These are phyloP conservation scores for Polyommatus icarus DNA, from an alignment of 2,888 invertebrate species.

Conservation along the genomic window DNA sequence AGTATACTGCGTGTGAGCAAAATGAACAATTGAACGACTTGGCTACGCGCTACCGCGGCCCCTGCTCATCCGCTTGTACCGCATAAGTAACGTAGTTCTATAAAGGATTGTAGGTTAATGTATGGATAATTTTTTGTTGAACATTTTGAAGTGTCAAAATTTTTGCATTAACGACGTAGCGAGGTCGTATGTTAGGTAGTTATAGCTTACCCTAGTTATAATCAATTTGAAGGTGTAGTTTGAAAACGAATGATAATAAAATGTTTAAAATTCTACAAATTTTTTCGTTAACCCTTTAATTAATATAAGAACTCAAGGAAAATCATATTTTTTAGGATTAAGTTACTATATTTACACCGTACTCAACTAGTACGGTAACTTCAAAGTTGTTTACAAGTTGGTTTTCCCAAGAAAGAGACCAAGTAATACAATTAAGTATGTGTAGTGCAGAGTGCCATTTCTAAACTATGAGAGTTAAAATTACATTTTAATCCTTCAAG, in stretches of 20 bases:
- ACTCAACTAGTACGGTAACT: too few species aligned
- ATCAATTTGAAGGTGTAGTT: slow-evolving; percentile 79
- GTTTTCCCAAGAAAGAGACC: too few species aligned
- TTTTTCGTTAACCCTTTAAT: not conserved
- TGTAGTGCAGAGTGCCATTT: too few species aligned
- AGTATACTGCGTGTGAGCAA: slow-evolving; percentile 28
- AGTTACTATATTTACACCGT: too few species aligned
- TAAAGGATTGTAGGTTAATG: slow-evolving; percentile 64
- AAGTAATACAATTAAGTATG: too few species aligned
- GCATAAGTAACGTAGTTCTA: slow-evolving; percentile 60
- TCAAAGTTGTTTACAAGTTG: too few species aligned
- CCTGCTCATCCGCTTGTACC: slow-evolving; percentile 33
- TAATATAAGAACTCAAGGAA: too few species aligned
- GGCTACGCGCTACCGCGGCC: not conserved
- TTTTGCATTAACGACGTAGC: slow-evolving; percentile 61
- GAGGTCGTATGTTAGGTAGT: slow-evolving; percentile 68
- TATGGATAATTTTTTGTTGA: slow-evolving; percentile 58
- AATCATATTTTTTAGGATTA: too few species aligned
- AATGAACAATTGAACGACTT: slow-evolving; percentile 17
- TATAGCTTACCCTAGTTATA: slow-evolving; percentile 79
- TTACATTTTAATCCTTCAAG: too few species aligned
- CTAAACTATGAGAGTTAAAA: too few species aligned
- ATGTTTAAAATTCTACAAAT: slow-evolving; percentile 54
- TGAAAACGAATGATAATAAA: slow-evolving; percentile 76
- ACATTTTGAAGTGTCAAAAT: slow-evolving; percentile 75